Evolutionary conservation across 2,797 vertebrate genomes (phyloP).

Genomic region (Meriones psammophilus): DNA sequence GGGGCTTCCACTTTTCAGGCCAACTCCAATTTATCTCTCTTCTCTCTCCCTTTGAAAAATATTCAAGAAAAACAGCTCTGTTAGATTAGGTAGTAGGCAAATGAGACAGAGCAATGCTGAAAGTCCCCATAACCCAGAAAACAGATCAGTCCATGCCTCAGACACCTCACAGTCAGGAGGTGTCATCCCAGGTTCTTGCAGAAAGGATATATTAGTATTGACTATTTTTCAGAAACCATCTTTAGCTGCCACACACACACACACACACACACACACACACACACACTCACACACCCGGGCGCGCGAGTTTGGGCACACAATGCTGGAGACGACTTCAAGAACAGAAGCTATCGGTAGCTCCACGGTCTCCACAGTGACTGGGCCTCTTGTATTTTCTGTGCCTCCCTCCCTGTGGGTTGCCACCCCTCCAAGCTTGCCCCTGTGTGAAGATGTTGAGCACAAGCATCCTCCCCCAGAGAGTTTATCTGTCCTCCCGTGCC

Average conservation of each 20-base stretch:
- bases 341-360: background rate
- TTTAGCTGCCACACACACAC: background rate
- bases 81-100: background rate
- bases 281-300: too few species aligned
- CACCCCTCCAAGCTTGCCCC: too few species aligned
- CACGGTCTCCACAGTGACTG: accelerated
- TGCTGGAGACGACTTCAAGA: background rate
- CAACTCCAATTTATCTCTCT: too few species aligned
- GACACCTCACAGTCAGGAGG: background rate
- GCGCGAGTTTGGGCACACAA: background rate
- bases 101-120: slow-evolving; percentile 22
- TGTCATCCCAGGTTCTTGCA: background rate
- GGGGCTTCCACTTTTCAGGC: too few species aligned
- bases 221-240: slow-evolving; percentile 14
- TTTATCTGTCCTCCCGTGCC: background rate
- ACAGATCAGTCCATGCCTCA: background rate
- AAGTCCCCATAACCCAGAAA: background rate
- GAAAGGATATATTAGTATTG: background rate
- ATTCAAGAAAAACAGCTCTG: background rate
- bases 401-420: background rate
- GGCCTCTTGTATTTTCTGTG: background rate
- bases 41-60: too few species aligned
- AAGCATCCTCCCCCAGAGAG: background rate
- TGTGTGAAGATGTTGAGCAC: background rate
- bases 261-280: too few species aligned